These are phyloP conservation scores for Leptodactylus fuscus DNA, from an alignment of 2,113 vertebrate species.

Conservation along the genomic window DNA sequence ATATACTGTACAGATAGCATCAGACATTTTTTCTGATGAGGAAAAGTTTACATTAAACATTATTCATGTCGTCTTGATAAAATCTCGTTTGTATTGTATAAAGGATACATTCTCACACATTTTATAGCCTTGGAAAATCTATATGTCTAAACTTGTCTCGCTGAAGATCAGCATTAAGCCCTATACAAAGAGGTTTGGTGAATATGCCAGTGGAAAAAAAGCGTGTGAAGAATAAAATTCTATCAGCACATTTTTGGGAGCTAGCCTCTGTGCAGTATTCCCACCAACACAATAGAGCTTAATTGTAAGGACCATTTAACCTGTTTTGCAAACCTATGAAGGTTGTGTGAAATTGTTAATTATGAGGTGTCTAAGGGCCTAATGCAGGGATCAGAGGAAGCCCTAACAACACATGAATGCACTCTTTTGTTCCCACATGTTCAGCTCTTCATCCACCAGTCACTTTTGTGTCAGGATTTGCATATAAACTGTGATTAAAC, in stretches of 20 bases:
- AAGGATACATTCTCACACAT: conserved; percentile 9
- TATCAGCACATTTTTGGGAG: conserved; percentile 40
- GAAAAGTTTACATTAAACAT: background rate
- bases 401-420: conserved; percentile 50
- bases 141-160: conserved; percentile 47
- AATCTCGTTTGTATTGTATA: conserved; percentile 23
- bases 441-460: conserved; percentile 37
- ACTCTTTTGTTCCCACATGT: conserved; percentile 49
- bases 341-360: conserved; percentile 57
- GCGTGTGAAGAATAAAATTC: background rate
- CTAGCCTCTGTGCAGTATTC: conserved; percentile 33
- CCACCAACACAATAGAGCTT: conserved; percentile 49
- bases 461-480: conserved; percentile 44
- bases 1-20: background rate
- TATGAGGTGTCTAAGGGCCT: conserved; percentile 51
- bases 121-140: conserved; percentile 26
- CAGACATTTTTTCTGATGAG: background rate
- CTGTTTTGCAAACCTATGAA: conserved; percentile 54
- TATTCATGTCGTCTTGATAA: background rate
- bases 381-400: conserved; percentile 53
- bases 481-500: conserved; percentile 33
- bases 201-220: conserved; percentile 20
- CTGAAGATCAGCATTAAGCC: conserved; percentile 26
- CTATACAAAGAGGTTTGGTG: conserved; percentile 27
- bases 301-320: conserved; percentile 50